phyloP scores from a whole-genome alignment of 2,113 vertebrate genomes.

The Rhombomys opimus region DNA sequence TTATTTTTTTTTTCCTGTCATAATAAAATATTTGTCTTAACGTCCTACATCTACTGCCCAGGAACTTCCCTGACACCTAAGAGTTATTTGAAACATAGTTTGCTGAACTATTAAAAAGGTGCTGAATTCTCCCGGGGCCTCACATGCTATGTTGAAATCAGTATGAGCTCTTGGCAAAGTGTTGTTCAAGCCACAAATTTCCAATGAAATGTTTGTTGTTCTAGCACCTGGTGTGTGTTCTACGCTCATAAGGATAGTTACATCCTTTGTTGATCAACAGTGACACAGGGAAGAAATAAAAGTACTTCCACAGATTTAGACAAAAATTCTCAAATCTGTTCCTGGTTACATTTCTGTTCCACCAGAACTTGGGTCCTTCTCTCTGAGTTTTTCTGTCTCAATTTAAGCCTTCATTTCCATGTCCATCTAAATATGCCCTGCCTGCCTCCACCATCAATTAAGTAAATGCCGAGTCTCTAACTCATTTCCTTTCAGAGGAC shows the following conservation, averaged over 20 bases:
- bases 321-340: not conserved
- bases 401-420: conserved; percentile 31
- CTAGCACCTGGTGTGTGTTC: not conserved
- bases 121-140: not conserved
- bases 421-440: conserved; percentile 22
- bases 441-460: conserved; percentile 59
- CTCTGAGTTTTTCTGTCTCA: conserved; percentile 17
- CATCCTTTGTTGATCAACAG: not conserved
- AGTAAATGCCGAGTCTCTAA: conserved; percentile 58
- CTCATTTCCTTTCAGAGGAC: conserved; percentile 58
- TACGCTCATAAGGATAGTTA: too few species aligned
- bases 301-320: not conserved
- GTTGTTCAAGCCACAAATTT: not conserved
- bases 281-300: too few species aligned
- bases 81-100: not conserved
- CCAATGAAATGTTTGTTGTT: not conserved
- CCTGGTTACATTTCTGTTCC: not conserved
- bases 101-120: not conserved
- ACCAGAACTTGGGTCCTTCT: not conserved
- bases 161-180: not conserved
- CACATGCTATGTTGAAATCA: not conserved
- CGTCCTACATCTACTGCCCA: not conserved
- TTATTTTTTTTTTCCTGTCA: not conserved
- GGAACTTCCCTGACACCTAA: not conserved
- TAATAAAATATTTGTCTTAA: not conserved